Evolutionary conservation across 2,113 vertebrate species (phyloP).

Genomic region (Cynopterus brachyotis): DNA sequence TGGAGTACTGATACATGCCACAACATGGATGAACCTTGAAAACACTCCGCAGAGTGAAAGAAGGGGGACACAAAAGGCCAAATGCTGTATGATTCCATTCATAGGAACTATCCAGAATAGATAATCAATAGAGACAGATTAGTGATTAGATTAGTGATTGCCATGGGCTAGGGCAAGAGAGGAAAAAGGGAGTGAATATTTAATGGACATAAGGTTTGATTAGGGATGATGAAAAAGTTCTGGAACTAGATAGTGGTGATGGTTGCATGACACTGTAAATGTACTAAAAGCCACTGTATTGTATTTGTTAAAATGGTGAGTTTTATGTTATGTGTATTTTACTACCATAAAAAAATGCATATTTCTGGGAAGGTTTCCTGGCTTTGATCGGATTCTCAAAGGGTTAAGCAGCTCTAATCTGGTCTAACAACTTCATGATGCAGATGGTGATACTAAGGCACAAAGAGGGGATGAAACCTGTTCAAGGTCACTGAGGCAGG

Average conservation of each 20-base stretch:
- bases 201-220: neutral
- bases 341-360: neutral
- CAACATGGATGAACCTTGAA: neutral
- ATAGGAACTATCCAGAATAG: neutral
- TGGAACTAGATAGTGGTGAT: neutral
- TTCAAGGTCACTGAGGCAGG: neutral
- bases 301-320: neutral
- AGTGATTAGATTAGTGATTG: neutral
- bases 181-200: neutral
- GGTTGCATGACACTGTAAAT: neutral
- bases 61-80: neutral
- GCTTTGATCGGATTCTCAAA: slow-evolving; percentile 15
- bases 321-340: neutral
- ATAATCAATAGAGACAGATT: neutral
- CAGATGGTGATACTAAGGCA: neutral
- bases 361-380: neutral
- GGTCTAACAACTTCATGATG: neutral
- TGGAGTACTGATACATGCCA: neutral
- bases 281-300: neutral
- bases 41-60: neutral
- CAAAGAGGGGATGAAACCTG: neutral
- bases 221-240: neutral
- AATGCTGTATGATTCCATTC: neutral
- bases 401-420: neutral
- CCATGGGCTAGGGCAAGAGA: neutral